Percentiles rank a stretch among this genome's conserved stretches.
phyloP scores from a whole-genome alignment of 2,113 vertebrate species.

The Spermophilus dauricus region DNA sequence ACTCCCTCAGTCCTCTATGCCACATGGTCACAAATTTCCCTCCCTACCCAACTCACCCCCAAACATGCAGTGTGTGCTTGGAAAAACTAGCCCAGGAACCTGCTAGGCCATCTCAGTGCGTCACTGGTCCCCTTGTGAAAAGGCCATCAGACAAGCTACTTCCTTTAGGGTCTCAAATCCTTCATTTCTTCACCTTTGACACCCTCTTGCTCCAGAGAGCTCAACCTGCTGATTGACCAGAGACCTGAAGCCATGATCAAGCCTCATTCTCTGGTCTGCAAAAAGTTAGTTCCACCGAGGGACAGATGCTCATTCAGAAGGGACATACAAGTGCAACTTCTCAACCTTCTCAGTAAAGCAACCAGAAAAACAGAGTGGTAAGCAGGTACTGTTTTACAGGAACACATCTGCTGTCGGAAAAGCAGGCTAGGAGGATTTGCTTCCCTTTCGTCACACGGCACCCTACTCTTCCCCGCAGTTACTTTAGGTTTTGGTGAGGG shows the following conservation, averaged over 20 bases:
- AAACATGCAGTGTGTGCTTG: fast-evolving
- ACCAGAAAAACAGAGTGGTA: not conserved
- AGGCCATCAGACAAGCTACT: not conserved
- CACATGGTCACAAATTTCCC: not conserved
- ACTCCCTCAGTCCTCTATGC: not conserved
- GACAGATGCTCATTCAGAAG: not conserved
- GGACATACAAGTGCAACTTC: not conserved
- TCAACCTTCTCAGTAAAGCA: not conserved
- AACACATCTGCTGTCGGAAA: not conserved
- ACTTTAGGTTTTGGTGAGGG: not conserved
- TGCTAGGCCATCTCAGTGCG: not conserved
- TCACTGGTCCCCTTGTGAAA: not conserved
- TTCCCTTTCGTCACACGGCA: not conserved
- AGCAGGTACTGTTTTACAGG: not conserved
- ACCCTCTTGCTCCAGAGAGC: not conserved
- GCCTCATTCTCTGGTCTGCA: not conserved
- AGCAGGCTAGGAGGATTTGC: not conserved
- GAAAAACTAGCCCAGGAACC: not conserved
- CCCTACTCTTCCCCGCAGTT: not conserved
- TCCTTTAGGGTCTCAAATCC: not conserved
- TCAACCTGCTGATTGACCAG: not conserved
- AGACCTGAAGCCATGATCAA: not conserved
- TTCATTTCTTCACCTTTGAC: not conserved
- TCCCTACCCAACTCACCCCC: not conserved
- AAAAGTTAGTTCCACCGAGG: too few species aligned